A percentile compares a stretch with the other conserved stretches of the same genome.
Conservation (phyloP, 2,113 vertebrate genomes). For the Seriola aureovittata region DNA sequence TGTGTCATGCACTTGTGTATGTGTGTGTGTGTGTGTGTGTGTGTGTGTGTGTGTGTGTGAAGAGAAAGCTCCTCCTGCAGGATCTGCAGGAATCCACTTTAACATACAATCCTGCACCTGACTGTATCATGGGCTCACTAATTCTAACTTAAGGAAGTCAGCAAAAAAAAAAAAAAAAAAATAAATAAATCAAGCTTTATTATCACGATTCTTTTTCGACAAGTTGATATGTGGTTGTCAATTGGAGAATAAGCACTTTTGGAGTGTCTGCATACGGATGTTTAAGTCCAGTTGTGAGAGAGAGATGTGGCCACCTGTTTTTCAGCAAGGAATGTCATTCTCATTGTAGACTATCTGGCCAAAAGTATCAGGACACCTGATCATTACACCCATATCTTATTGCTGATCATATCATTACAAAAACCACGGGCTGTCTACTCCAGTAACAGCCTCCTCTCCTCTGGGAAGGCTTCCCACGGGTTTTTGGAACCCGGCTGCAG, state of each 20-base stretch:
- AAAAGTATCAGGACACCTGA: background rate
- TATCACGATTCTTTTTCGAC: too few relatives aligned
- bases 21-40: slow-evolving; percentile 7
- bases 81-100: slow-evolving; percentile 2
- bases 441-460: background rate
- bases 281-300: background rate
- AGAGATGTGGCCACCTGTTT: slow-evolving; percentile 12
- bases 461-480: too few relatives aligned
- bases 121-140: background rate
- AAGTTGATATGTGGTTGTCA: background rate
- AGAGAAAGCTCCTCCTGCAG: slow-evolving; percentile 35
- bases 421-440: background rate
- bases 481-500: background rate
- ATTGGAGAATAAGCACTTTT: background rate
- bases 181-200: background rate
- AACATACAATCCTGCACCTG: slow-evolving; percentile 10
- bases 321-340: background rate
- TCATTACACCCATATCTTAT: background rate
- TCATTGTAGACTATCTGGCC: too few relatives aligned
- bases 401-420: background rate
- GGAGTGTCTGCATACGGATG: too few relatives aligned
- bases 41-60: slow-evolving; percentile 1
- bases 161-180: too few relatives aligned
- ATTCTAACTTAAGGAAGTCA: background rate
- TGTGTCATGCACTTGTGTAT: slow-evolving; percentile 7